phyloP scores from a whole-genome alignment of 1,140 invertebrate genomes.

The Dendroctonus valens region DNA sequence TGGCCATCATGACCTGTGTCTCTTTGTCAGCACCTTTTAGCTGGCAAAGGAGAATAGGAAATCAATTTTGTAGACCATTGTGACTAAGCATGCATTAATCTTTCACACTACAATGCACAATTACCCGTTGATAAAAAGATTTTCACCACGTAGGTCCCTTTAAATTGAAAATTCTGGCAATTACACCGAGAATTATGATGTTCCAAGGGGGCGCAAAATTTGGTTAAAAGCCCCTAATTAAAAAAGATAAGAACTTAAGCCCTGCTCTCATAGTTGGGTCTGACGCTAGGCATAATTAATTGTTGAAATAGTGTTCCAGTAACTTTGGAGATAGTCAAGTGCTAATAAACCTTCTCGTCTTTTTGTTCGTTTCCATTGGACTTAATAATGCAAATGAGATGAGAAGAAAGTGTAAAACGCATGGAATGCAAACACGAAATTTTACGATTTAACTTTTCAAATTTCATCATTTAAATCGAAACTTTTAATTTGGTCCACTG shows the following conservation, averaged over 20 bases:
- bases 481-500: too few species aligned
- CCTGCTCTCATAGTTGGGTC: neutral
- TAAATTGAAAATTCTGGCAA: conserved; percentile 6
- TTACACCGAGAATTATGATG: conserved; percentile 4
- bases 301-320: too few species aligned
- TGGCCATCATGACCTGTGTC: conserved; percentile 6
- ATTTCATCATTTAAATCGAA: too few species aligned
- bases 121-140: conserved; percentile 12
- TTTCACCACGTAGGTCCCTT: conserved; percentile 2
- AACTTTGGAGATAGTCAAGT: too few species aligned
- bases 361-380: too few species aligned
- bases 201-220: conserved; percentile 6
- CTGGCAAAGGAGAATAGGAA: conserved; percentile 7
- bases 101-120: conserved; percentile 18
- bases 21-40: conserved; percentile 13
- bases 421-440: too few species aligned
- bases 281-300: too few species aligned
- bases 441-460: too few species aligned
- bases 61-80: conserved; percentile 13
- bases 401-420: too few species aligned
- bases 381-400: too few species aligned
- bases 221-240: neutral
- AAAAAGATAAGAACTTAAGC: conserved; percentile 6
- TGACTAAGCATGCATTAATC: conserved; percentile 17
- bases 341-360: too few species aligned